Conservation (phyloP, 1,140 invertebrate species). For the Aphelinus atriplicis region DNA sequence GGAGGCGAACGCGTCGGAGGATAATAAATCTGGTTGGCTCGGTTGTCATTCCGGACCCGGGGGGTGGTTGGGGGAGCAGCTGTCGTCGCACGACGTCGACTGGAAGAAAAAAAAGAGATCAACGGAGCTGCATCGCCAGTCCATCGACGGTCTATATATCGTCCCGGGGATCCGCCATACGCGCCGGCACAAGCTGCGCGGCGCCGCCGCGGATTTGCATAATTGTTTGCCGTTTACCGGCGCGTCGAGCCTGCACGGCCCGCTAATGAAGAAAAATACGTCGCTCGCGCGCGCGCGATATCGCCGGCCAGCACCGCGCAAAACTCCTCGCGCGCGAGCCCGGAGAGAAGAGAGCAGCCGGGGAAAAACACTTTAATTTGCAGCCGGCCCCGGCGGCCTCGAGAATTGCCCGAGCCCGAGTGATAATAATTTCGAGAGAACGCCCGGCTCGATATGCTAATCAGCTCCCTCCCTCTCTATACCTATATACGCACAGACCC, state of each 20-base stretch:
- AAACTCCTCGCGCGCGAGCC: too few species aligned
- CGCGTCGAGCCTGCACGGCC: slow-evolving; percentile 6
- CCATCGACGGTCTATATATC: neutral
- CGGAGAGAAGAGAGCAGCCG: too few species aligned
- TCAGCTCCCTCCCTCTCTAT: neutral
- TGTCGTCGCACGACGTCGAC: neutral
- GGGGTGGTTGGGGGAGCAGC: too few species aligned
- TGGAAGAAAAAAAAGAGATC: neutral
- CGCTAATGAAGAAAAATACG: slow-evolving; percentile 57
- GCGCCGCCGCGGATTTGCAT: slow-evolving; percentile 50
- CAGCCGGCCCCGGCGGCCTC: too few species aligned
- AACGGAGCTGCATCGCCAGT: neutral
- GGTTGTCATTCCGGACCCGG: too few species aligned
- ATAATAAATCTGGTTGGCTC: too few species aligned
- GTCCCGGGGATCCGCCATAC: slow-evolving; percentile 6
- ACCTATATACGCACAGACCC: too few species aligned
- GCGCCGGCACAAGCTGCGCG: slow-evolving; percentile 10
- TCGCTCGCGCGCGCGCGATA: slow-evolving; percentile 17
- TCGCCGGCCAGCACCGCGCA: neutral
- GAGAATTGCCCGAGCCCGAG: neutral
- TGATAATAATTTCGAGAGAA: neutral
- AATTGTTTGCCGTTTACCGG: slow-evolving; percentile 54
- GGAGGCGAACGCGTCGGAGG: too few species aligned
- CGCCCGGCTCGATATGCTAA: slow-evolving; percentile 14
- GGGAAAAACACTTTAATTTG: slow-evolving; percentile 27